These are phyloP conservation scores for Andrena minutula DNA, from an alignment of 2,888 invertebrate genomes.

Conservation along the genomic window DNA sequence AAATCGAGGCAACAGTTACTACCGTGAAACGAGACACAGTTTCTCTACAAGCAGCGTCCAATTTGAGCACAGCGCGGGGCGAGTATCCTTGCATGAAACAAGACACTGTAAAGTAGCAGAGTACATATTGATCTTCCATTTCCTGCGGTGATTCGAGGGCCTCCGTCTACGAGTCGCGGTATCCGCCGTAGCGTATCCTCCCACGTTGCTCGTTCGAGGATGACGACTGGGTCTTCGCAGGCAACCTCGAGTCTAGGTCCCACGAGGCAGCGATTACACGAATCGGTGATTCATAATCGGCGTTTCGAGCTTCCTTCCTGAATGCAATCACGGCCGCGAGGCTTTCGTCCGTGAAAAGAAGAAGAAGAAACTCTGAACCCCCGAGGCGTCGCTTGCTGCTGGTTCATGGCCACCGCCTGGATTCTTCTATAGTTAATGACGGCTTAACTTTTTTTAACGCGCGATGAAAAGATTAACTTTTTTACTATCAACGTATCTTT, in stretches of 20 bases:
- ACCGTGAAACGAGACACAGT: conserved; percentile 35
- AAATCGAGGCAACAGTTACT: conserved; percentile 12
- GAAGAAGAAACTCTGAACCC: conserved; percentile 24
- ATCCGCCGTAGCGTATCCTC: conserved; percentile 62
- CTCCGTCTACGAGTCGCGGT: conserved; percentile 58
- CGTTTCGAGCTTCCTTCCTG: conserved; percentile 52
- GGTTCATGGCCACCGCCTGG: background rate
- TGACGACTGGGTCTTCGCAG: conserved; percentile 52
- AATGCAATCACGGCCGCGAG: conserved; percentile 42
- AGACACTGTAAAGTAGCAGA: conserved; percentile 45
- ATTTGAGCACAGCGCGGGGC: conserved; percentile 29
- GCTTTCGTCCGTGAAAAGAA: conserved; percentile 13
- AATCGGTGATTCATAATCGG: conserved; percentile 72
- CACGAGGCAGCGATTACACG: conserved; percentile 69
- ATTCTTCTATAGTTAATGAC: too few relatives aligned
- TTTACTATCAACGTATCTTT: too few relatives aligned
- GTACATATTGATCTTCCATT: conserved; percentile 66
- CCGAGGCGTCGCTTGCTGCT: background rate
- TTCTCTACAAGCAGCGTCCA: conserved; percentile 29
- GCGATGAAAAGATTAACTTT: background rate
- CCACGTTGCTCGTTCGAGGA: conserved; percentile 69
- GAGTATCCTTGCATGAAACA: conserved; percentile 30
- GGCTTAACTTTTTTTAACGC: too few relatives aligned
- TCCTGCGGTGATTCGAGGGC: conserved; percentile 44
- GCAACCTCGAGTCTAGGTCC: conserved; percentile 44